Conservation (phyloP, 2,888 invertebrate species). For the Meloe dianella region DNA sequence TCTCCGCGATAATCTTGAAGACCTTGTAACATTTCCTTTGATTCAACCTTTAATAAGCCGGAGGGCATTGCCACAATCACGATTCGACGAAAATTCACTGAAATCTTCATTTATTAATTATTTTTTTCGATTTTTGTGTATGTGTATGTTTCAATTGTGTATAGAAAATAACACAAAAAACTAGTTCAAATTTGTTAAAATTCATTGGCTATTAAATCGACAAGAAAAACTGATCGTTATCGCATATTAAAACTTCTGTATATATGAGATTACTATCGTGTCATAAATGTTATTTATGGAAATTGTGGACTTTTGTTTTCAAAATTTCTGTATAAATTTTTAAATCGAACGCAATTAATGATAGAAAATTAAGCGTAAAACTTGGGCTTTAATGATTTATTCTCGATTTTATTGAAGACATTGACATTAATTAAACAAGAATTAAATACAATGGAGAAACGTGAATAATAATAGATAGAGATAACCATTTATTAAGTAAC, state of each 20-base stretch:
- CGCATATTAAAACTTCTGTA: background rate
- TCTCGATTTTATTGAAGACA: too few relatives aligned
- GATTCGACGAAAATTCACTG: slow-evolving; percentile 34
- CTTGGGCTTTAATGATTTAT: too few relatives aligned
- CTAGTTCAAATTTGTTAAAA: background rate
- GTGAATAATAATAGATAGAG: too few relatives aligned
- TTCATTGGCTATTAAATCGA: background rate
- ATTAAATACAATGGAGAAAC: too few relatives aligned
- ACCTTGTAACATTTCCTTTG: slow-evolving; percentile 61
- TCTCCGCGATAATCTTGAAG: slow-evolving; percentile 61
- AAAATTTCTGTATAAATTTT: background rate
- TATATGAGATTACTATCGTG: background rate
- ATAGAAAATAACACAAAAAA: background rate
- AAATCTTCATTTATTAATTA: background rate
- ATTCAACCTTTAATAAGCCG: slow-evolving; percentile 56
- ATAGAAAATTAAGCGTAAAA: too few relatives aligned
- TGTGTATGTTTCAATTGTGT: too few relatives aligned
- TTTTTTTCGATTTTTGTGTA: too few relatives aligned
- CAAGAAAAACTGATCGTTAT: slow-evolving; percentile 2
- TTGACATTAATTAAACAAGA: too few relatives aligned
- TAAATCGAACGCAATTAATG: too few relatives aligned
- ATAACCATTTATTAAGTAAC: too few relatives aligned
- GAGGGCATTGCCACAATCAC: slow-evolving; percentile 48
- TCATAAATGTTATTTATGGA: background rate
- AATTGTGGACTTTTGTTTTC: background rate